Conservation (phyloP, 2,888 invertebrate species). For the Eristalinus sepulchralis region DNA sequence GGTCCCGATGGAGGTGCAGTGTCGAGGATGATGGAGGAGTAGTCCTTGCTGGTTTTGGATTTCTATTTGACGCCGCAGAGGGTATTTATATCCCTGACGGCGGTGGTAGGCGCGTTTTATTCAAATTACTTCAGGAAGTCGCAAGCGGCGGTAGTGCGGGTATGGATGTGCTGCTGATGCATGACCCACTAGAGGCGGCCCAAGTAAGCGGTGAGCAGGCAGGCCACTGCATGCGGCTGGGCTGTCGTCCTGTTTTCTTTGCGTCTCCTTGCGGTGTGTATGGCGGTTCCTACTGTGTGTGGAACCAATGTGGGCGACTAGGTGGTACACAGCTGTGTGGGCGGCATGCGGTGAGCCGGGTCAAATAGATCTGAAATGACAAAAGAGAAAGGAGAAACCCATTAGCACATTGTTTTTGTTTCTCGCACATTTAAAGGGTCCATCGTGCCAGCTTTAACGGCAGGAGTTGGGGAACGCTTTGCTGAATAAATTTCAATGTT, state of each 20-base stretch:
- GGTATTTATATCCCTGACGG: conserved; percentile 27
- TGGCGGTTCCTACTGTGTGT: neutral
- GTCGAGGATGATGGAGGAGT: conserved; percentile 3
- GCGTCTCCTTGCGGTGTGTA: neutral
- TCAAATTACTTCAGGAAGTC: conserved; percentile 52
- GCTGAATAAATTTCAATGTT: conserved; percentile 26
- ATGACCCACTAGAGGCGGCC: neutral
- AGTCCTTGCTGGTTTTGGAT: conserved; percentile 14
- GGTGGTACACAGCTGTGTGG: neutral
- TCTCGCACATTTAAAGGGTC: neutral
- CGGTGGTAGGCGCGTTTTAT: conserved; percentile 38
- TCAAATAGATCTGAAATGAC: conserved; percentile 41
- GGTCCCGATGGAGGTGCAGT: neutral
- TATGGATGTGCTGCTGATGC: neutral
- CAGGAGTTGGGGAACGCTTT: neutral
- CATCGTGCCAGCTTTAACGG: neutral
- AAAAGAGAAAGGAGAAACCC: conserved; percentile 4
- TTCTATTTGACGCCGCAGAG: conserved; percentile 15
- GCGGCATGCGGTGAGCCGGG: neutral
- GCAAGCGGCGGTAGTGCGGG: neutral
- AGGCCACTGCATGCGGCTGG: neutral
- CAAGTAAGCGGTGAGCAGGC: neutral
- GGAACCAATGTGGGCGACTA: neutral
- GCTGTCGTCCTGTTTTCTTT: neutral
- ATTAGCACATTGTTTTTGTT: conserved; percentile 37